Percentiles rank a stretch among this genome's conserved stretches.
These are phyloP conservation scores for Hystrix cristata DNA, from an alignment of 2,113 vertebrate species.

Conservation along the genomic window DNA sequence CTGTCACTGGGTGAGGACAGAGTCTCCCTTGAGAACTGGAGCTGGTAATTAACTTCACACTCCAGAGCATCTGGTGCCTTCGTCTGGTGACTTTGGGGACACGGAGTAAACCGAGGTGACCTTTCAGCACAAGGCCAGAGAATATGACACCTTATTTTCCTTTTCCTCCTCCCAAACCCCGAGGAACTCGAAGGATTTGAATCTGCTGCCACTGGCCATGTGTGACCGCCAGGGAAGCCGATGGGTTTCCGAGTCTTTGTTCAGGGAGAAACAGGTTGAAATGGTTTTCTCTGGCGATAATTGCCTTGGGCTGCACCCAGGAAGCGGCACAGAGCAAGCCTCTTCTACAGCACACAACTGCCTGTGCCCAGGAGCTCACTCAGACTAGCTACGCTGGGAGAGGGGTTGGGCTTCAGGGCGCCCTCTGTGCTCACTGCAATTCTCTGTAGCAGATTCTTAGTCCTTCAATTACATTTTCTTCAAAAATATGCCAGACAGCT, in stretches of 20 bases:
- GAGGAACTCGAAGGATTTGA: not conserved
- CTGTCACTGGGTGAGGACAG: not conserved
- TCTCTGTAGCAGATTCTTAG: not conserved
- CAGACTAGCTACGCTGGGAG: not conserved
- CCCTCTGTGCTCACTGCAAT: not conserved
- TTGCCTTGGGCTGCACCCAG: slow-evolving; percentile 19
- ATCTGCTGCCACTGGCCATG: not conserved
- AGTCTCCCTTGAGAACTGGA: not conserved
- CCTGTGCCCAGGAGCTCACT: not conserved
- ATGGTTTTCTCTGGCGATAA: slow-evolving; percentile 52
- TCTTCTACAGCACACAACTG: not conserved
- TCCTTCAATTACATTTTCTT: slow-evolving; percentile 14
- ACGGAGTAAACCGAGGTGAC: not conserved
- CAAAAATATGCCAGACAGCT: not conserved
- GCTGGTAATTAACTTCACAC: not conserved
- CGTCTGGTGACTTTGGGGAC: not conserved
- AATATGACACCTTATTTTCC: not conserved
- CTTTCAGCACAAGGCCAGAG: slow-evolving; percentile 24
- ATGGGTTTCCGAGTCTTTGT: not conserved
- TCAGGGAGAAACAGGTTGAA: not conserved
- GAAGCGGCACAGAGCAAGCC: not conserved
- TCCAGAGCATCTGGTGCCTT: not conserved
- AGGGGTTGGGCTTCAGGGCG: not conserved
- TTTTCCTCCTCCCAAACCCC: not conserved
- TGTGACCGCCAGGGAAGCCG: not conserved